Base-by-base conservation (phyloP, 1,140 invertebrate genomes). In the Theocolax elegans region DNA sequence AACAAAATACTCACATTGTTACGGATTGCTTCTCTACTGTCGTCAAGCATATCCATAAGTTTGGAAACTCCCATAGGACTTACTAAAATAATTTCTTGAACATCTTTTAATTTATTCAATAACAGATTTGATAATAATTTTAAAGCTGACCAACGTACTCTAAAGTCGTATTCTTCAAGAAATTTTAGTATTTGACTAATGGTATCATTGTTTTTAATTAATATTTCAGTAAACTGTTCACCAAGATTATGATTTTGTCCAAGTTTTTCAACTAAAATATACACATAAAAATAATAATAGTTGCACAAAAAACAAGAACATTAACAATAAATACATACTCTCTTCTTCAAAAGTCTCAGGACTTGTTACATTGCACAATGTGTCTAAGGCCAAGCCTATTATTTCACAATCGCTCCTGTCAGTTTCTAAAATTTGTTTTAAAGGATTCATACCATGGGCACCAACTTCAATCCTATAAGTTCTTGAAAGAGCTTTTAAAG, bases 161-260 rank as follows among this genome's bases (percentile, higher is more conserved):
- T 89, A 80, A 97, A 99, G 82, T 98, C 96, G 86, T 94, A 98
- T 81, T 98, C 96, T 80, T 98, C 97, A n/a, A 99, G 83, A 56
- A 97, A 90, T 49, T 92, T 90, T 68, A 99, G 85, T 3, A 99
- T 87, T 12, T 96, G 81, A 53, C 90, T 88, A 17, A 99, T 91
- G 85, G 96, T 97, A 70, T 97, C 94, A 15, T 90, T 86, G 75
- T 94, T 92, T 85, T 99, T 99, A 8, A 98, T 93, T 80, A 99
- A 98, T 88, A 99, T 98, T 88, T 99, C 98, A 6, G 98, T 98
- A 80, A 99, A 99, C 81, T 98, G 95, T 80, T 95, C 94, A 10
- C 97, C 97, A 54, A 93, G 81, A 69, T 85, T 85, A 54, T 73
- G 78, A 1, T 81, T 75, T 23, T 77, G 69, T 65, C 81, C 81